These are phyloP conservation scores for Thunnus albacares DNA, from an alignment of 2,797 vertebrate species.

Conservation along the genomic window DNA sequence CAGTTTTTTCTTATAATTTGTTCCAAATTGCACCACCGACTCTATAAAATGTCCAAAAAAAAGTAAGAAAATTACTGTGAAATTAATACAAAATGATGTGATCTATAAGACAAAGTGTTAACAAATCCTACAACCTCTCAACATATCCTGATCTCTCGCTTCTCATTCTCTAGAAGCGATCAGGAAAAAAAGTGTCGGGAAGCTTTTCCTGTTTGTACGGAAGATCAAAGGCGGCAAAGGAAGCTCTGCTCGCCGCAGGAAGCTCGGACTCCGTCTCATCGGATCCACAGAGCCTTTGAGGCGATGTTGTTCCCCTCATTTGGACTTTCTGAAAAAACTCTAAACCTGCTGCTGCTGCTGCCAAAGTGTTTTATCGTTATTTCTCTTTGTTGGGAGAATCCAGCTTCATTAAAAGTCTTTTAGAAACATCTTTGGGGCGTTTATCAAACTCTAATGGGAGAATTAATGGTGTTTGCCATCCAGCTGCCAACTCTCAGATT, in stretches of 20 bases:
- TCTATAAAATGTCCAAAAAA: too few relatives aligned
- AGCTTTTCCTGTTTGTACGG: background rate
- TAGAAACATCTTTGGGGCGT: constrained; percentile 6
- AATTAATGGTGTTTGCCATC: constrained; percentile 28
- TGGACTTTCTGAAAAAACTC: background rate
- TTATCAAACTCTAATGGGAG: constrained; percentile 34
- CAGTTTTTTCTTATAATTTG: too few relatives aligned
- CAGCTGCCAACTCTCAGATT: too few relatives aligned
- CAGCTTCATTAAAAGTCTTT: constrained; percentile 19
- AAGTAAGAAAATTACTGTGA: too few relatives aligned
- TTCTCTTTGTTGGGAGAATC: constrained; percentile 10
- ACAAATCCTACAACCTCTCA: background rate
- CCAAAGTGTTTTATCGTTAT: background rate
- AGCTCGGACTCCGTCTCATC: background rate
- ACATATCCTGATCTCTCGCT: background rate
- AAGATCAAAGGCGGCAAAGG: background rate
- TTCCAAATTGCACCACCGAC: too few relatives aligned
- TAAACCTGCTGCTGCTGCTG: background rate
- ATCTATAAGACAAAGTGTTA: too few relatives aligned
- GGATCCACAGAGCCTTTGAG: constrained; percentile 1
- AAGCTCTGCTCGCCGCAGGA: background rate
- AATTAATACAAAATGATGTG: too few relatives aligned
- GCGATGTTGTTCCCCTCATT: background rate
- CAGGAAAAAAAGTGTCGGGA: background rate
- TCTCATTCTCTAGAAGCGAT: background rate